These are phyloP conservation scores for Acropora tenuis DNA, from an alignment of 64 coral and sea anemone genomes.

Conservation along the genomic window DNA sequence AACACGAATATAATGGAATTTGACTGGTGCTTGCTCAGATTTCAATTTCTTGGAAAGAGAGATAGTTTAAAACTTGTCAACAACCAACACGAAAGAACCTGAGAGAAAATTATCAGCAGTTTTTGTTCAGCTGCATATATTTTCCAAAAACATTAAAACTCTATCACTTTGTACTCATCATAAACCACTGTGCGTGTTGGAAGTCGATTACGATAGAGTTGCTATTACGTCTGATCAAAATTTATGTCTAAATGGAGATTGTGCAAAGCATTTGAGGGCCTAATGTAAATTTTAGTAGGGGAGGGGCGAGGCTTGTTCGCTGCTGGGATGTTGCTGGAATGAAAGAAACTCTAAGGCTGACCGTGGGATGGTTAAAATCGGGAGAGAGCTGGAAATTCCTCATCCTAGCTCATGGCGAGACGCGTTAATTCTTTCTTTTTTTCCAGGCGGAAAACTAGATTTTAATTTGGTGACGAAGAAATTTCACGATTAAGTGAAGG, in stretches of 20 bases:
- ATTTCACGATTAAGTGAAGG: slow-evolving; percentile 17
- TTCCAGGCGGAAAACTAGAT: slow-evolving; percentile 2
- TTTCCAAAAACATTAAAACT: slow-evolving; percentile 10
- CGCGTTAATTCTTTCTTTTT: slow-evolving; percentile 10
- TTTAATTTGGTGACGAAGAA: slow-evolving; percentile 18
- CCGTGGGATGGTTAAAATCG: slow-evolving; percentile 8
- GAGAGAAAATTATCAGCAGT: slow-evolving; percentile 17
- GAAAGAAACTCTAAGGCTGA: slow-evolving; percentile 3
- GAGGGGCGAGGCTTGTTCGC: slow-evolving; percentile 7
- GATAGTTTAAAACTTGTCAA: slow-evolving; percentile 18
- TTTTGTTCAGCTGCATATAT: slow-evolving; percentile 14
- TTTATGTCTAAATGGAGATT: slow-evolving; percentile 9
- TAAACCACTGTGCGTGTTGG: neutral
- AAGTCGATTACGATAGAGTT: slow-evolving; percentile 7
- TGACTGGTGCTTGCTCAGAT: slow-evolving; percentile 9
- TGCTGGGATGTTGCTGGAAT: slow-evolving; percentile 6
- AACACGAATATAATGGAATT: neutral
- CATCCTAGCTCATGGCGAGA: slow-evolving; percentile 12
- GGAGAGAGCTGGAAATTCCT: slow-evolving; percentile 7
- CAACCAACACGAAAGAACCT: slow-evolving; percentile 1
- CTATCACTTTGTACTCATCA: slow-evolving; percentile 6
- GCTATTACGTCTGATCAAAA: neutral
- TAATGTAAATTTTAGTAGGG: slow-evolving; percentile 1
- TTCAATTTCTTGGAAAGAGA: slow-evolving; percentile 14
- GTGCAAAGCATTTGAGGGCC: neutral